Percentiles rank a stretch among this genome's conserved stretches.
Conservation (phyloP, 2,797 vertebrate genomes). For the Acanthopagrus latus region DNA sequence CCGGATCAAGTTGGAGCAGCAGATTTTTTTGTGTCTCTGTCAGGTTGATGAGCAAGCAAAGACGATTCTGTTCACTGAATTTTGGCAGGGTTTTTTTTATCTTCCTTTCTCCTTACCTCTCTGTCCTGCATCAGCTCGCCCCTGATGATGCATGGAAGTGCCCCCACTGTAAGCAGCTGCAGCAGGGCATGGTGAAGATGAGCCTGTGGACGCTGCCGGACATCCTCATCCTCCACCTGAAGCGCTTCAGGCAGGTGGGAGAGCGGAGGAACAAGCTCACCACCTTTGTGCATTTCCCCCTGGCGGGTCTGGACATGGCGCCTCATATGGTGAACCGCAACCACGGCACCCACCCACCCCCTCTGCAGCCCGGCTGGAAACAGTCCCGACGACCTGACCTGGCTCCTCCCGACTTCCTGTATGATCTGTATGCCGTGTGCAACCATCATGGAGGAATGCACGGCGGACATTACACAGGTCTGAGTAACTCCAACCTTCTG, state of each 20-base stretch:
- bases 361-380: slow-evolving; percentile 78
- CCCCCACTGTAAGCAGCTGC: slow-evolving; percentile 91
- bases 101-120: no score
- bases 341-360: slow-evolving; percentile 58
- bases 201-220: slow-evolving; percentile 94
- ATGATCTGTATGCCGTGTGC: slow-evolving; percentile 95
- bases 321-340: slow-evolving; percentile 91
- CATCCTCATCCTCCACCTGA: slow-evolving; percentile 95
- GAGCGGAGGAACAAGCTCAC: slow-evolving; percentile 94
- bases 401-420: slow-evolving; percentile 86
- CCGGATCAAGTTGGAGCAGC: neutral
- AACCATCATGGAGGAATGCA: slow-evolving; percentile 98
- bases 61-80: neutral
- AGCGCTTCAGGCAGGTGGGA: slow-evolving; percentile 90
- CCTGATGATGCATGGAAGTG: slow-evolving; percentile 94
- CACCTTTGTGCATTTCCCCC: slow-evolving; percentile 92
- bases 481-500: slow-evolving; percentile 3
- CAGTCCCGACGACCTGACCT: slow-evolving; percentile 73
- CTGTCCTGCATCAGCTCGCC: slow-evolving; percentile 82
- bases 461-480: slow-evolving; percentile 97
- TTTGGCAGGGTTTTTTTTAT: neutral
- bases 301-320: slow-evolving; percentile 91
- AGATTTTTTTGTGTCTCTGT: neutral
- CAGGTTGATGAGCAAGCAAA: neutral
- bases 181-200: slow-evolving; percentile 93